phyloP scores from a whole-genome alignment of 2,797 vertebrate species.

The Saxicola maurus region DNA sequence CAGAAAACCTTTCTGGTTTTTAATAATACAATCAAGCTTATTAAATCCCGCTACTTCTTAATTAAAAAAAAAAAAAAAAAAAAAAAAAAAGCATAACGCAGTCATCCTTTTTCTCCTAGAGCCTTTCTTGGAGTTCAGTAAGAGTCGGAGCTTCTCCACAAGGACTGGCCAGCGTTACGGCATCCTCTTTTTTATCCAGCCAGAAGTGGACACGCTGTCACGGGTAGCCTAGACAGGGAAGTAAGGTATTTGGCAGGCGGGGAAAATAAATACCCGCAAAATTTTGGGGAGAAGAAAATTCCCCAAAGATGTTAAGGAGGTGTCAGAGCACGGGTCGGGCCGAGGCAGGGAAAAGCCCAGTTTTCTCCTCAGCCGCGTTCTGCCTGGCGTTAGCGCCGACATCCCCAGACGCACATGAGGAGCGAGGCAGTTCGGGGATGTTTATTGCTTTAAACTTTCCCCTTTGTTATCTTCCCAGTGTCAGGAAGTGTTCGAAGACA shows the following conservation, averaged over 20 bases:
- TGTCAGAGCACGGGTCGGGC: accelerated
- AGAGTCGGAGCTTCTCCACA: neutral
- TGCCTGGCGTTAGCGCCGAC: neutral
- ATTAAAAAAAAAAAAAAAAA: neutral
- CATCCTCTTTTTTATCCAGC: neutral
- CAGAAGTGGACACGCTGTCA: neutral
- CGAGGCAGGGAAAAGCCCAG: neutral
- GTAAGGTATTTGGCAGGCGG: neutral
- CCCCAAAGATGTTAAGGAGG: neutral
- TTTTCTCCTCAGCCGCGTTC: neutral
- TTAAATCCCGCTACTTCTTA: neutral
- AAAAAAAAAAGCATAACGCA: neutral
- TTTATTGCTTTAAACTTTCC: slow-evolving; percentile 60
- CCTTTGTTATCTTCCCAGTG: slow-evolving; percentile 44
- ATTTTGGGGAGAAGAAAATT: accelerated
- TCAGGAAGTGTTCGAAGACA: slow-evolving; percentile 40
- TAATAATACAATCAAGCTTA: neutral
- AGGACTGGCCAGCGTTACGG: neutral
- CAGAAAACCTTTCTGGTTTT: neutral
- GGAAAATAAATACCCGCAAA: accelerated
- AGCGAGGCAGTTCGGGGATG: neutral
- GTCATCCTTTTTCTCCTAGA: neutral
- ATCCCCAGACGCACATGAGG: neutral
- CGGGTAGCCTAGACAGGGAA: neutral
- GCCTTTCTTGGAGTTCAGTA: neutral